Percentiles rank a stretch among this genome's conserved stretches.
These are phyloP conservation scores for Dasyprocta punctata DNA, from an alignment of 2,113 vertebrate species.

Conservation along the genomic window DNA sequence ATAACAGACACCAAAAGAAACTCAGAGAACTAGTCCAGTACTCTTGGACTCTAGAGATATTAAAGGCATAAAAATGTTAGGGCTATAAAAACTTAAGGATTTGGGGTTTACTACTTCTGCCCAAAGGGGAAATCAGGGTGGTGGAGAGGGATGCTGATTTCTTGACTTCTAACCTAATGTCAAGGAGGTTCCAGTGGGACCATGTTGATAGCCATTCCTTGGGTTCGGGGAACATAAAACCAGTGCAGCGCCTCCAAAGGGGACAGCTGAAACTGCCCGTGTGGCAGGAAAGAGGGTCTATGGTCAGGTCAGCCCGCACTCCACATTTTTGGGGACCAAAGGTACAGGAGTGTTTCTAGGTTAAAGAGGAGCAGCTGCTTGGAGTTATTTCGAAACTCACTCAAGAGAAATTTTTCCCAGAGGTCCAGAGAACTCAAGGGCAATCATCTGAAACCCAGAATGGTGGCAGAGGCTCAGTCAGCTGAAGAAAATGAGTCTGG, in stretches of 20 bases:
- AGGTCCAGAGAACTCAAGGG: not conserved
- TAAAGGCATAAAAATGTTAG: not conserved
- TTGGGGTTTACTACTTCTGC: not conserved
- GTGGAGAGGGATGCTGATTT: not conserved
- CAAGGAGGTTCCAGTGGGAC: not conserved
- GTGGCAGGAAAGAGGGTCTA: not conserved
- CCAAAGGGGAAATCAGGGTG: not conserved
- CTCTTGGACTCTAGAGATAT: not conserved
- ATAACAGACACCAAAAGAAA: not conserved
- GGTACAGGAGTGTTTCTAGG: not conserved
- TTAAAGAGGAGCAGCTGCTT: not conserved
- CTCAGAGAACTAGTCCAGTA: not conserved
- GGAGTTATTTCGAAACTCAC: not conserved
- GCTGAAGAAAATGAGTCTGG: not conserved
- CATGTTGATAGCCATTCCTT: not conserved
- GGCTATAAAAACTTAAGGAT: not conserved
- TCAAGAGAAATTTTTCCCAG: not conserved
- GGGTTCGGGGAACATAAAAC: not conserved
- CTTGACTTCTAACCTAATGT: not conserved
- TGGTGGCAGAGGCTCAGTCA: not conserved
- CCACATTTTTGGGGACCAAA: not conserved
- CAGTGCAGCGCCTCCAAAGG: not conserved
- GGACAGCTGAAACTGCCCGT: not conserved
- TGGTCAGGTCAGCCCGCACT: not conserved
- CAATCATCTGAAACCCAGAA: not conserved